phyloP scores from a whole-genome alignment of 2,797 vertebrate genomes.

The Argya squamiceps region DNA sequence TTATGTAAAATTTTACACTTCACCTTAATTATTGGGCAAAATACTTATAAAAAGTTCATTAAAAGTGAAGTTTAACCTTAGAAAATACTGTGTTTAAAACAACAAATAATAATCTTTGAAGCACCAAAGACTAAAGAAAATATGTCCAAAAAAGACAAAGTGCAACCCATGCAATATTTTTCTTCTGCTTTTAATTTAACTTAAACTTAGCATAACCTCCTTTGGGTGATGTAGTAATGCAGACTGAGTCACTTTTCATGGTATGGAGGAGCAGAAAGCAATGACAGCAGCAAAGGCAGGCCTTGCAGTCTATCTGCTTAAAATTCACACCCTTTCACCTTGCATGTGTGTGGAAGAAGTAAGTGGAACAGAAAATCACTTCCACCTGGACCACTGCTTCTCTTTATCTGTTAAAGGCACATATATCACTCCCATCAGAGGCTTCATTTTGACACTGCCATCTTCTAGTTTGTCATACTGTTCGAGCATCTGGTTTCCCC shows the following conservation, averaged over 20 bases:
- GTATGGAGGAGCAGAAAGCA: conserved; percentile 86
- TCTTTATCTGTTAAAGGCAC: conserved; percentile 99
- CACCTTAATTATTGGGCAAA: neutral
- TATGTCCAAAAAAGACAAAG: conserved; percentile 59
- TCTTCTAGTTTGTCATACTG: conserved; percentile 98
- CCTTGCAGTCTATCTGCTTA: conserved; percentile 85
- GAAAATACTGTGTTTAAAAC: neutral
- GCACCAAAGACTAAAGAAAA: conserved; percentile 31
- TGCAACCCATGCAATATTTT: conserved; percentile 75
- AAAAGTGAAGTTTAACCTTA: neutral
- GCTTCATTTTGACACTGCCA: conserved; percentile 97
- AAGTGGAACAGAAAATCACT: conserved; percentile 96
- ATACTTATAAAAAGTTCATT: neutral
- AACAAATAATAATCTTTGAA: conserved; percentile 4
- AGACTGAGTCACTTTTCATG: conserved; percentile 75
- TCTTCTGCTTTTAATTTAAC: conserved; percentile 67
- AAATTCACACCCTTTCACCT: conserved; percentile 96
- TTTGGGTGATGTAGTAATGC: conserved; percentile 66
- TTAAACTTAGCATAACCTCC: conserved; percentile 53
- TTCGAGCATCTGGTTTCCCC: conserved; percentile 98
- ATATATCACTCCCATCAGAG: conserved; percentile 99
- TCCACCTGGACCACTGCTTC: conserved; percentile 99
- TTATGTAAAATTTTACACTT: conserved; percentile 27
- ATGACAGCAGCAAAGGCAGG: conserved; percentile 84
- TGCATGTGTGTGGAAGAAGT: conserved; percentile 86